Conservation (phyloP, 2,888 invertebrate species). For the Eilema depressum region DNA sequence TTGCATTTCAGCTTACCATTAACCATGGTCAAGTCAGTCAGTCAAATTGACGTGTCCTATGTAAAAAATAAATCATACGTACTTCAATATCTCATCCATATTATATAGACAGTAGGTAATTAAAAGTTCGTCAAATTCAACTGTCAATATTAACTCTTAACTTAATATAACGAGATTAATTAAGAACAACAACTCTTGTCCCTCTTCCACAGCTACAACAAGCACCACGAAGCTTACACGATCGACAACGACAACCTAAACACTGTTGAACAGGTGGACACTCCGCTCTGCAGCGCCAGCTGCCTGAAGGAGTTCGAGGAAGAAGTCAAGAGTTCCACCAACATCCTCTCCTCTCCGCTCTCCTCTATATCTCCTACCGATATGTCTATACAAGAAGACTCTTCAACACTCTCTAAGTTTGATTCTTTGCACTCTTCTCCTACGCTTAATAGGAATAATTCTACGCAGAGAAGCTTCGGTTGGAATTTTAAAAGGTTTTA, state of each 20-base stretch:
- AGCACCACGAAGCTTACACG: slow-evolving; percentile 85
- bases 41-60: too few species aligned
- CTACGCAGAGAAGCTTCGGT: slow-evolving; percentile 73
- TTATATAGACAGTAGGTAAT: too few species aligned
- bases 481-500: slow-evolving; percentile 75
- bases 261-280: slow-evolving; percentile 89
- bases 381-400: slow-evolving; percentile 65
- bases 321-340: slow-evolving; percentile 71
- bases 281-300: slow-evolving; percentile 93
- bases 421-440: slow-evolving; percentile 70
- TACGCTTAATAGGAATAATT: slow-evolving; percentile 61
- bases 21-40: too few species aligned
- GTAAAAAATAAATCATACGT: too few species aligned
- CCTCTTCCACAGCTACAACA: slow-evolving; percentile 80
- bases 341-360: slow-evolving; percentile 62
- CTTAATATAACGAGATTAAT: too few species aligned
- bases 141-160: too few species aligned
- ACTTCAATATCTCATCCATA: too few species aligned
- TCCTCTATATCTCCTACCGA: slow-evolving; percentile 64
- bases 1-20: too few species aligned
- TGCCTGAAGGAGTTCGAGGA: slow-evolving; percentile 84
- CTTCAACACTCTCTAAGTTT: slow-evolving; percentile 57
- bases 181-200: not conserved
- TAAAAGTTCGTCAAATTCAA: too few species aligned
- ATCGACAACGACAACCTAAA: slow-evolving; percentile 89